Percentiles rank a stretch among this genome's conserved stretches.
These are phyloP conservation scores for Amphipyra tragopoginis DNA, from an alignment of 2,888 invertebrate genomes.

Conservation along the genomic window DNA sequence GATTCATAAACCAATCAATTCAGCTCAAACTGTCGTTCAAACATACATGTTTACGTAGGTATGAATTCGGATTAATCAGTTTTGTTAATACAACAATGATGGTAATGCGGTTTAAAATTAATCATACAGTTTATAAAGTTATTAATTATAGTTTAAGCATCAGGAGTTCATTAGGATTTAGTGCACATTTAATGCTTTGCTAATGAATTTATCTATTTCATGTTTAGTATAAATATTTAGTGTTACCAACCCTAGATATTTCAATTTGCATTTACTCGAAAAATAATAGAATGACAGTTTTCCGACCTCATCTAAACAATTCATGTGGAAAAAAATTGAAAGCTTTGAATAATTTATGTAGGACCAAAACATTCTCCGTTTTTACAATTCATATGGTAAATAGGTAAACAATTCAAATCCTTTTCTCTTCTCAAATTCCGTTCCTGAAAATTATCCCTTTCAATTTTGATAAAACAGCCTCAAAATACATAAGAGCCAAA, in stretches of 20 bases:
- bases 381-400: conserved; percentile 1
- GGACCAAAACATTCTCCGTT: background rate
- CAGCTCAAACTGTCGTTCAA: conserved; percentile 7
- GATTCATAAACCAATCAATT: conserved; percentile 45
- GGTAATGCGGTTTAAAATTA: conserved; percentile 1
- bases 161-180: background rate
- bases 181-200: too few species aligned
- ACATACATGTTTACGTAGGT: background rate
- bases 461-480: conserved; percentile 13
- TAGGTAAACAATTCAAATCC: background rate
- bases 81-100: conserved; percentile 9
- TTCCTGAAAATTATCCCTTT: conserved; percentile 5
- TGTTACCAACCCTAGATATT: too few species aligned
- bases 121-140: background rate
- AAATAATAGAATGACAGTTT: too few species aligned
- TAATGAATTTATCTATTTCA: too few species aligned
- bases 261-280: too few species aligned
- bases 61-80: conserved; percentile 15
- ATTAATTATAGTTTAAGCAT: conserved; percentile 1
- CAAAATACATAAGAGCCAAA: conserved; percentile 8
- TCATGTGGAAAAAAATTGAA: too few species aligned
- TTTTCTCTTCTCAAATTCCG: background rate
- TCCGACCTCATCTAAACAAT: too few species aligned
- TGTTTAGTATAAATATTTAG: too few species aligned
- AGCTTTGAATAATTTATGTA: too few species aligned